phyloP scores from a whole-genome alignment of 2,113 vertebrate species.

The Syrmaticus mikado region DNA sequence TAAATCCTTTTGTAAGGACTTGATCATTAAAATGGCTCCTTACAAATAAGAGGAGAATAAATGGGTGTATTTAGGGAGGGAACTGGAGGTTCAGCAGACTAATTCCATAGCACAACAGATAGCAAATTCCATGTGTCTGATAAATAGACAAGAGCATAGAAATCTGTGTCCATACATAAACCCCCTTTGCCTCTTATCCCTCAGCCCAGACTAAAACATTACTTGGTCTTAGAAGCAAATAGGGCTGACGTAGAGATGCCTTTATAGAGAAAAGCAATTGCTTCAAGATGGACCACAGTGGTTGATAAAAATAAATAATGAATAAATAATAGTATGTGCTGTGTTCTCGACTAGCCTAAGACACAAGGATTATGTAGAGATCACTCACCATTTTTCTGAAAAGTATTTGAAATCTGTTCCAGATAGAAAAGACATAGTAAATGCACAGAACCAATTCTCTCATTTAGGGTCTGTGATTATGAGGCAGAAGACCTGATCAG shows the following conservation, averaged over 20 bases:
- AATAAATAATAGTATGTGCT: background rate
- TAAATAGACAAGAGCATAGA: background rate
- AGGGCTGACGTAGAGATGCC: slow-evolving; percentile 38
- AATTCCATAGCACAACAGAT: background rate
- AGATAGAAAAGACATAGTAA: background rate
- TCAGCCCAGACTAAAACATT: background rate
- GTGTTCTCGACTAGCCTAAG: background rate
- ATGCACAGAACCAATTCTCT: background rate
- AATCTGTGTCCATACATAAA: background rate
- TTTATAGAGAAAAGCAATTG: slow-evolving; percentile 54
- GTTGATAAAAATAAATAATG: slow-evolving; percentile 61
- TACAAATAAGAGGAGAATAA: background rate
- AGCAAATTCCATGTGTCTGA: background rate
- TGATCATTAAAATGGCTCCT: background rate
- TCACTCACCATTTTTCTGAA: background rate
- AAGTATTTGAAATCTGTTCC: background rate
- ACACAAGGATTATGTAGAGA: background rate
- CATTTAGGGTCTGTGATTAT: background rate
- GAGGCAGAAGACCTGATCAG: background rate
- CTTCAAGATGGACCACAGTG: slow-evolving; percentile 79
- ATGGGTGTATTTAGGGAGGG: background rate
- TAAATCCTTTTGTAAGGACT: background rate
- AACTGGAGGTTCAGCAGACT: background rate
- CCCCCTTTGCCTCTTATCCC: background rate
- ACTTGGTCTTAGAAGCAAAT: slow-evolving; percentile 40